Evolutionary conservation across 2,888 invertebrate species (phyloP).

Genomic region (Nomada ferruginata): DNA sequence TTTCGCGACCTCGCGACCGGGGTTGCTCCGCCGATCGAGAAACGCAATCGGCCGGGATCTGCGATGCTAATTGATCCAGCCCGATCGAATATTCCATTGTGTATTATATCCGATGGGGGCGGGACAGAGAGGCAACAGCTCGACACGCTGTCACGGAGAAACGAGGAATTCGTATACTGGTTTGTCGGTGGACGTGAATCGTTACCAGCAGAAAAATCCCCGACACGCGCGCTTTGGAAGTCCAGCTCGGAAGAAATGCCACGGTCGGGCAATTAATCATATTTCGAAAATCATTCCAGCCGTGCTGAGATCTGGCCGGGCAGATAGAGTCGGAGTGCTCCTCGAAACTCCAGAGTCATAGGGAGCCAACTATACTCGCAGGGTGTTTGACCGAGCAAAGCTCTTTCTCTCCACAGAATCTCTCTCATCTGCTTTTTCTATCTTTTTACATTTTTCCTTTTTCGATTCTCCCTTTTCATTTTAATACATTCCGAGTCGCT

Average conservation of each 20-base stretch:
- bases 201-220: conserved; percentile 65
- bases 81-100: too few species aligned
- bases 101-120: too few species aligned
- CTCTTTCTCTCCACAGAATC: conserved; percentile 70
- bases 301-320: conserved; percentile 81
- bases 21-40: too few species aligned
- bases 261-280: conserved; percentile 83
- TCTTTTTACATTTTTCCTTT: conserved; percentile 23
- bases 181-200: conserved; percentile 32
- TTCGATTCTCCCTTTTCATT: conserved; percentile 35
- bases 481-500: conserved; percentile 59
- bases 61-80: too few species aligned
- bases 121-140: too few species aligned
- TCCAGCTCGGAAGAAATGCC: conserved; percentile 74
- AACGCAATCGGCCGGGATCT: too few species aligned
- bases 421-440: conserved; percentile 30
- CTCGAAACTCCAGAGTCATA: conserved; percentile 80
- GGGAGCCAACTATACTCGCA: conserved; percentile 73
- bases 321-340: conserved; percentile 78
- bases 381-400: conserved; percentile 72
- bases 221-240: conserved; percentile 54
- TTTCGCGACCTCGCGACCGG: too few species aligned
- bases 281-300: conserved; percentile 84
- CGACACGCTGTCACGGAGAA: conserved; percentile 12
- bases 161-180: conserved; percentile 52